Percentiles rank a stretch among this genome's conserved stretches.
Evolutionary conservation across 2,113 vertebrate species (phyloP).

Genomic region (Eurypyga helias): DNA sequence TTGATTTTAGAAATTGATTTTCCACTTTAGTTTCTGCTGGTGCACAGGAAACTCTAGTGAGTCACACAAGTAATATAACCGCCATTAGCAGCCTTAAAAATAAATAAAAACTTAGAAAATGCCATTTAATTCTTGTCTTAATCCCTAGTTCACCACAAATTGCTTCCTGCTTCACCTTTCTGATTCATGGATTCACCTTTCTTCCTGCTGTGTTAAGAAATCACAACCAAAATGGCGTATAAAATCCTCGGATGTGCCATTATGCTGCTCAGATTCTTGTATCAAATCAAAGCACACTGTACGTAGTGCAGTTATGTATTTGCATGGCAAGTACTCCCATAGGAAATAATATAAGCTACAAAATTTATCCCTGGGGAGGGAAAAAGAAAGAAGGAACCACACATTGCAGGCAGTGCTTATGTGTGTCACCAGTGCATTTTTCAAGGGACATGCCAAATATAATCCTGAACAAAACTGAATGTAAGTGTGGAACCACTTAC

Average conservation of each 20-base stretch:
- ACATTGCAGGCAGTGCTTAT: not conserved
- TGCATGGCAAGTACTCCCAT: conserved; percentile 44
- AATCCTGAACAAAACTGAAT: not conserved
- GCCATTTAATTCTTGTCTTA: not conserved
- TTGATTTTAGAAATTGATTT: conserved; percentile 76
- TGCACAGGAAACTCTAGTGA: conserved; percentile 47
- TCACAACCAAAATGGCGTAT: not conserved
- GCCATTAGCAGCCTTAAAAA: conserved; percentile 12
- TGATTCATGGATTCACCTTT: not conserved
- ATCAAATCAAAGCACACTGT: conserved; percentile 8
- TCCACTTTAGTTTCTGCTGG: conserved; percentile 63
- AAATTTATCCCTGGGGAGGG: conserved; percentile 4
- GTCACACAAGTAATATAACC: conserved; percentile 24
- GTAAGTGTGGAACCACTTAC: not conserved
- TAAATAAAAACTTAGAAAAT: not conserved
- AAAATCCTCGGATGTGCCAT: not conserved
- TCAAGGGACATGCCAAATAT: not conserved
- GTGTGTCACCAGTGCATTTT: conserved; percentile 4
- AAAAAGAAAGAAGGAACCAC: not conserved
- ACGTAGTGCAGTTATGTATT: not conserved
- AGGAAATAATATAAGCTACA: conserved; percentile 39
- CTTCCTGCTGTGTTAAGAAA: not conserved
- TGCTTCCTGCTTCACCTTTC: not conserved
- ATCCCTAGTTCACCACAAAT: not conserved
- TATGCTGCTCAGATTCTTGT: not conserved